These are phyloP conservation scores for Natrix natrix DNA, from an alignment of 2,797 vertebrate genomes.

Conservation along the genomic window DNA sequence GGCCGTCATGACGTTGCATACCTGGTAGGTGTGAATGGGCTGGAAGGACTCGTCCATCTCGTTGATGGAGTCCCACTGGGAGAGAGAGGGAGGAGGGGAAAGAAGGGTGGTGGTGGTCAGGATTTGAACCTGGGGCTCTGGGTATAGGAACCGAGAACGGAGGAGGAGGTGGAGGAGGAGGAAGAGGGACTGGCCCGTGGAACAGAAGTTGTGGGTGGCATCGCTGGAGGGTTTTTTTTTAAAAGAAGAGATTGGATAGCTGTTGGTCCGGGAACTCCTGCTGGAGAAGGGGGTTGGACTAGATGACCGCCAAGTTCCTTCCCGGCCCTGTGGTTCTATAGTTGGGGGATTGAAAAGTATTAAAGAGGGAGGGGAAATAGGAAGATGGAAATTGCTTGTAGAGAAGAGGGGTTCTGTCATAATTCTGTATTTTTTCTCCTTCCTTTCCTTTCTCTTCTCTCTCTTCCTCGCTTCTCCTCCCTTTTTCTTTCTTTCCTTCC, in stretches of 20 bases:
- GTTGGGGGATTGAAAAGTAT: neutral
- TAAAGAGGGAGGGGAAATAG: neutral
- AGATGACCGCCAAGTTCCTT: neutral
- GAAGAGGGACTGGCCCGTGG: too few species aligned
- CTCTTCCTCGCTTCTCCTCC: neutral
- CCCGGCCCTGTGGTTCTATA: neutral
- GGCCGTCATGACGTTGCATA: conserved; percentile 96
- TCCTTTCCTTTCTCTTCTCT: neutral
- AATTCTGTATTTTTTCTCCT: neutral
- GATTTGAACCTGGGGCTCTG: neutral
- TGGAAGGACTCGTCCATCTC: conserved; percentile 97
- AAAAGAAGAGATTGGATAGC: neutral
- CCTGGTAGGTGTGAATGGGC: conserved; percentile 97
- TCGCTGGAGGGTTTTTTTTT: neutral
- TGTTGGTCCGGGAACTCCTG: neutral
- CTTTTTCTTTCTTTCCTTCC: too few species aligned
- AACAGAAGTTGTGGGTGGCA: neutral
- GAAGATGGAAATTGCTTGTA: neutral
- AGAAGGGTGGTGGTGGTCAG: neutral
- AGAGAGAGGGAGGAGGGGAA: neutral
- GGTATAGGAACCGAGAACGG: neutral
- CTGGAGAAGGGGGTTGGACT: neutral
- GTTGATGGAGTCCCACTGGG: conserved; percentile 96
- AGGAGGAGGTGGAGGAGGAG: too few species aligned
- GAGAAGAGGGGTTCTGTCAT: neutral